These are phyloP conservation scores for Loris lydekkerianus DNA, from an alignment of 2,797 vertebrate genomes.

Conservation along the genomic window DNA sequence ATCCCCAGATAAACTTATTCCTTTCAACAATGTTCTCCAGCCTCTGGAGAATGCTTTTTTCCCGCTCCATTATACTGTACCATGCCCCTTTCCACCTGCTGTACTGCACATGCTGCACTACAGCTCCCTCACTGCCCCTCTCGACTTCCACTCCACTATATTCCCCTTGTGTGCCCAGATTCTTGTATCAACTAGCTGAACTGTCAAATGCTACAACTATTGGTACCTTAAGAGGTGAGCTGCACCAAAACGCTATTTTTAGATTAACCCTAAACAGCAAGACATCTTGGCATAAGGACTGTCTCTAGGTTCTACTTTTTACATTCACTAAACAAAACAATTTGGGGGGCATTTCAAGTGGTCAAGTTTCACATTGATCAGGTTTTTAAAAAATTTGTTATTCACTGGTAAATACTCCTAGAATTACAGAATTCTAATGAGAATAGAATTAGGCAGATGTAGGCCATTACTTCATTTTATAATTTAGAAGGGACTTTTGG, in stretches of 20 bases:
- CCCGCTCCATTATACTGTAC: neutral
- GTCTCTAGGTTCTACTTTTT: neutral
- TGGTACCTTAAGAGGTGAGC: neutral
- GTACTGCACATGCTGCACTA: neutral
- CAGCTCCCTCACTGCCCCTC: too few relatives aligned
- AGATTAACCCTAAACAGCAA: neutral
- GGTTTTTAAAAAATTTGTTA: neutral
- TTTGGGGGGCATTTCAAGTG: neutral
- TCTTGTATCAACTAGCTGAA: neutral
- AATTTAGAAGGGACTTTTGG: neutral
- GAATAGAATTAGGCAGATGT: conserved; percentile 1
- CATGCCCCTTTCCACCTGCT: neutral
- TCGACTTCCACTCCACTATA: too few relatives aligned
- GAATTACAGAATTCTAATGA: neutral
- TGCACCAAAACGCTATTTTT: neutral
- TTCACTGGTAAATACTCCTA: neutral
- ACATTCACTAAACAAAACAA: conserved; percentile 4
- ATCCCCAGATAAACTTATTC: conserved; percentile 54
- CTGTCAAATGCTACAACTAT: neutral
- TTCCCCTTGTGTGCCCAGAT: neutral
- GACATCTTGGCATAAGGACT: neutral
- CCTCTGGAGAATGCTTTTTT: conserved; percentile 29
- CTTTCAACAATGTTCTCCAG: conserved; percentile 36
- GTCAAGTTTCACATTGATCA: neutral
- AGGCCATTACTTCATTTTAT: neutral